Percentiles rank a stretch among this genome's conserved stretches.
Conservation (phyloP, 2,113 vertebrate genomes). For the Gopherus evgoodei region DNA sequence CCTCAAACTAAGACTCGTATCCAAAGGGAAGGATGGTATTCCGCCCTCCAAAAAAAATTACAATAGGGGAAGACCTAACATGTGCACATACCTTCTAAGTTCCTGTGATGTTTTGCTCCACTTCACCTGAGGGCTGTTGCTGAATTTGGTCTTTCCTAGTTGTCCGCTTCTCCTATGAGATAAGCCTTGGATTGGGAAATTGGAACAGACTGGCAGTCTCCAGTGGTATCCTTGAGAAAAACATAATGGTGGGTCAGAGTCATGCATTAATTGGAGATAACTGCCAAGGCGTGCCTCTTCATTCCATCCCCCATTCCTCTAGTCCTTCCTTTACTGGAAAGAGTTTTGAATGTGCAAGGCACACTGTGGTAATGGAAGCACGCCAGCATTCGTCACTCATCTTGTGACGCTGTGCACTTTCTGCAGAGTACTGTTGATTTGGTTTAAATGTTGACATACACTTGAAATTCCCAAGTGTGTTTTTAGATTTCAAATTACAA, state of each 20-base stretch:
- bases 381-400: background rate
- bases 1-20: background rate
- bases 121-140: background rate
- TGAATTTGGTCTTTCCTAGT: constrained; percentile 27
- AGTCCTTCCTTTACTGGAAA: background rate
- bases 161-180: background rate
- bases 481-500: background rate
- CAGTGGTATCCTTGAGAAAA: background rate
- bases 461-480: background rate
- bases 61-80: background rate
- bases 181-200: constrained; percentile 15
- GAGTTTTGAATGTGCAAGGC: background rate
- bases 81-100: background rate
- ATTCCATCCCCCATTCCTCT: background rate
- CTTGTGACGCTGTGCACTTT: background rate
- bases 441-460: background rate
- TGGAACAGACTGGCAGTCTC: constrained; percentile 24
- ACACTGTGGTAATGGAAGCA: background rate
- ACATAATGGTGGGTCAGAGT: background rate
- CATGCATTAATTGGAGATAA: background rate
- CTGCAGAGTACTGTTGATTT: background rate
- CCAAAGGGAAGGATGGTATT: background rate
- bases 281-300: background rate
- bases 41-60: background rate
- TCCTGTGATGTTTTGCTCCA: background rate